Conservation (phyloP, 2,113 vertebrate species). For the Phoenicopterus ruber region DNA sequence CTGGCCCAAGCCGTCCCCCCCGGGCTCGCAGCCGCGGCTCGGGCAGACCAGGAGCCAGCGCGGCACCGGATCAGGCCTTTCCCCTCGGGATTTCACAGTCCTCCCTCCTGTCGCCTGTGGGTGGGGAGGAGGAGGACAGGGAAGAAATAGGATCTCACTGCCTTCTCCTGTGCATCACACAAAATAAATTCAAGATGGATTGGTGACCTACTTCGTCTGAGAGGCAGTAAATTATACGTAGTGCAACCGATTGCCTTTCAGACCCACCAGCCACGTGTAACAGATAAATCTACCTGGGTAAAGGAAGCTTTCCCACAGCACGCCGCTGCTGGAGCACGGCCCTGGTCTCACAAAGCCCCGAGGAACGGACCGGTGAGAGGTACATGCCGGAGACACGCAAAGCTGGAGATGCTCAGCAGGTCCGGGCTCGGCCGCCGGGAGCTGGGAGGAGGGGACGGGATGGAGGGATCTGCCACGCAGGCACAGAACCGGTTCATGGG, state of each 20-base stretch:
- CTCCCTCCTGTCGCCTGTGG: background rate
- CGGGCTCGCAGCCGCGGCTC: background rate
- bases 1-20: background rate
- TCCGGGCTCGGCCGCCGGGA: accelerated
- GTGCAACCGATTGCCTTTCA: background rate
- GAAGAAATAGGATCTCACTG: background rate
- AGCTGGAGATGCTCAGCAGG: background rate
- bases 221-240: background rate
- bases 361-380: accelerated
- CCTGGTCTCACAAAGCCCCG: background rate
- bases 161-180: background rate
- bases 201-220: background rate
- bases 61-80: background rate
- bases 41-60: background rate
- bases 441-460: background rate
- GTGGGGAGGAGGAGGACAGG: background rate
- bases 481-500: background rate
- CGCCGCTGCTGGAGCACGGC: background rate
- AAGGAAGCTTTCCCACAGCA: background rate
- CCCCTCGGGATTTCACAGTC: background rate
- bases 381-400: background rate
- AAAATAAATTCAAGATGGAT: background rate
- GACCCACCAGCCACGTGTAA: background rate
- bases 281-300: background rate
- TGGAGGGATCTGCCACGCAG: background rate